Conservation (phyloP, 2,888 invertebrate species). For the Spilosoma lubricipeda region DNA sequence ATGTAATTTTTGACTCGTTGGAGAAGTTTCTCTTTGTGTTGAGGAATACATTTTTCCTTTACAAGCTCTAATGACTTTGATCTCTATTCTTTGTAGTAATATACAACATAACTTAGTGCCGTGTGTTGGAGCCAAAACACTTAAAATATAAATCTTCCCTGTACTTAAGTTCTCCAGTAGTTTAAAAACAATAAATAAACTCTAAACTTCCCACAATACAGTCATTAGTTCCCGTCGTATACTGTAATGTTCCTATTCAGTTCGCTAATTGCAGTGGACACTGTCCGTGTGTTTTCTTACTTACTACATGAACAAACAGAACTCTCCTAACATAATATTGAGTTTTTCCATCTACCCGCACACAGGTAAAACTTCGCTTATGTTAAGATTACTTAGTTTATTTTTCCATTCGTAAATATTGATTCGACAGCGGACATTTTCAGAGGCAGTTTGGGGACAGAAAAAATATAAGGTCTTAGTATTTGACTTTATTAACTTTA, state of each 20-base stretch:
- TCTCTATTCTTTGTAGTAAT: neutral
- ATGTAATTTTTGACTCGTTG: neutral
- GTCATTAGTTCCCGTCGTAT: constrained; percentile 25
- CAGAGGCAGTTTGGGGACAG: neutral
- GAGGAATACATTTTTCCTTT: neutral
- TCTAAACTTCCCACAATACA: neutral
- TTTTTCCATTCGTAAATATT: constrained; percentile 12
- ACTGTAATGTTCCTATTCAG: constrained; percentile 36
- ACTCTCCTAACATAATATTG: constrained; percentile 40
- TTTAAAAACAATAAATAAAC: constrained; percentile 10
- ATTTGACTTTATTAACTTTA: neutral
- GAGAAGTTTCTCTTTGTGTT: neutral
- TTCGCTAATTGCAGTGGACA: constrained; percentile 47
- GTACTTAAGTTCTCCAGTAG: neutral
- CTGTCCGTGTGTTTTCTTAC: constrained; percentile 38
- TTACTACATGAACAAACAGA: constrained; percentile 40
- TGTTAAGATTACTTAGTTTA: neutral
- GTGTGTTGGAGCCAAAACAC: neutral
- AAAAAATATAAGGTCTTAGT: neutral
- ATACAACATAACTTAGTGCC: neutral
- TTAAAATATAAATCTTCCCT: neutral
- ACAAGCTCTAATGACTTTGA: neutral
- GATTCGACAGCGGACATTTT: neutral
- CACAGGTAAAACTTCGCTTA: constrained; percentile 15
- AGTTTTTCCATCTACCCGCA: constrained; percentile 25